Evolutionary conservation across 2,888 invertebrate genomes (phyloP), one percentile per base, ranked within the genome.

Genomic region (Scaptomyza caliginosa): DNA sequence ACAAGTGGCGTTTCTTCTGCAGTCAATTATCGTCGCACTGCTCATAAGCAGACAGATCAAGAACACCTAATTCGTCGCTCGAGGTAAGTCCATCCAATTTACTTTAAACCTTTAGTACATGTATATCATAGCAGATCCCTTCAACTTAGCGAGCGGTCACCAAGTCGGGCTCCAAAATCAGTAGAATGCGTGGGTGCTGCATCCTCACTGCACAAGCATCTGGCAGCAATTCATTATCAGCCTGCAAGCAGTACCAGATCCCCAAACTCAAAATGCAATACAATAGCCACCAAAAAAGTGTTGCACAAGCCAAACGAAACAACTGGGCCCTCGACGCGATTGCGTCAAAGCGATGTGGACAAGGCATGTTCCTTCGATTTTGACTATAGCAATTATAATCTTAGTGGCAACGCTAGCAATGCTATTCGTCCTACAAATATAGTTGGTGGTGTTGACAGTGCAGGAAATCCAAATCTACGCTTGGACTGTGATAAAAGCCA

Each of bases 61-160:
- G 91, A 91, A 54, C 90, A 91, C 83, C 88, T 90, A 10, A 91
- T 92, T 28, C 65, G 91, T 26, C 78, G 91, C 45, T 92, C 91
- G 34, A 91, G 91, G 91, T 91, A 76, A 79, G 68, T 60, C n/a
- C n/a, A n/a, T n/a, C n/a, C n/a, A n/a, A n/a, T n/a, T n/a, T n/a
- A n/a, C n/a, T n/a, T n/a, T n/a, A n/a, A n/a, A n/a, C n/a, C n/a
- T n/a, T n/a, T n/a, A n/a, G n/a, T 7, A 28, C 8, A 40, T 48
- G 4, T 38, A 10, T 26, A 10, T 55, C 21, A 23, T 57, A 54
- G 32, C 66, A 92, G 94, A 77, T 94, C 94, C 71, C 91, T 94
- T 23, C 94, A 94, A 80, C 90, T 94, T 23, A 94, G 93, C 0
- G 94, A 94, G 77, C 91, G 92, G 32, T 93, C 93, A 0, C 93